phyloP scores from a whole-genome alignment of 2,888 invertebrate species.

The Rhagonycha fulva region DNA sequence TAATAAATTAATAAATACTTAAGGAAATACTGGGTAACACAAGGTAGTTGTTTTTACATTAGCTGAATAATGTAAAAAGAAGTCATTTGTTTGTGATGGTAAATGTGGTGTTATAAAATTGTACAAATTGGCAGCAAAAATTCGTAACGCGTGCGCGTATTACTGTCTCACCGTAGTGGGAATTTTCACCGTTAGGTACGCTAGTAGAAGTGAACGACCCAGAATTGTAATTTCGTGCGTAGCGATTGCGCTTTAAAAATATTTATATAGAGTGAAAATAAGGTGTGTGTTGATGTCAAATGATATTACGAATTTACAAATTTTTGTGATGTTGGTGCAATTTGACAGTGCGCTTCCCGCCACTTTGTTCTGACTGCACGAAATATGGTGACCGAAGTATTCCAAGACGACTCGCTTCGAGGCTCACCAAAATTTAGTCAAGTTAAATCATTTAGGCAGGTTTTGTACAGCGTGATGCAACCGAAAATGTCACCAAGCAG shows the following conservation, averaged over 20 bases:
- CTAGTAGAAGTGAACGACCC: slow-evolving; percentile 24
- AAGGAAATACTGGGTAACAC: neutral
- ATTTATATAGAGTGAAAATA: slow-evolving; percentile 2
- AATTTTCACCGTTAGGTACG: slow-evolving; percentile 11
- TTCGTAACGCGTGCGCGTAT: slow-evolving; percentile 8
- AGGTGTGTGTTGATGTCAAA: slow-evolving; percentile 2
- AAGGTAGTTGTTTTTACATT: neutral
- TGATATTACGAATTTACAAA: neutral
- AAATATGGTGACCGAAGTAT: slow-evolving; percentile 31
- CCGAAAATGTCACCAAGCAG: neutral
- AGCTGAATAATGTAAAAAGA: neutral
- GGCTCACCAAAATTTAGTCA: neutral
- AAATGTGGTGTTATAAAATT: neutral
- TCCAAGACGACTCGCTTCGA: neutral
- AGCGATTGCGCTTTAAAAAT: slow-evolving; percentile 7
- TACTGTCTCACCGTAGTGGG: slow-evolving; percentile 3
- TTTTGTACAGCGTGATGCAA: neutral
- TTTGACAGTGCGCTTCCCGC: slow-evolving; percentile 21
- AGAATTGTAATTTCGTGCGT: slow-evolving; percentile 10
- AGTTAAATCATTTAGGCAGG: neutral
- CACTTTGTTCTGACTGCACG: slow-evolving; percentile 23
- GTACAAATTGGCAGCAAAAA: neutral
- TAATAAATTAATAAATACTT: neutral
- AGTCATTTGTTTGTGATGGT: neutral
- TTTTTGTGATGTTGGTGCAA: neutral